A percentile compares a stretch with the other conserved stretches of the same genome.
Conservation (phyloP, 2,888 invertebrate genomes). For the Microchrysa polita region DNA sequence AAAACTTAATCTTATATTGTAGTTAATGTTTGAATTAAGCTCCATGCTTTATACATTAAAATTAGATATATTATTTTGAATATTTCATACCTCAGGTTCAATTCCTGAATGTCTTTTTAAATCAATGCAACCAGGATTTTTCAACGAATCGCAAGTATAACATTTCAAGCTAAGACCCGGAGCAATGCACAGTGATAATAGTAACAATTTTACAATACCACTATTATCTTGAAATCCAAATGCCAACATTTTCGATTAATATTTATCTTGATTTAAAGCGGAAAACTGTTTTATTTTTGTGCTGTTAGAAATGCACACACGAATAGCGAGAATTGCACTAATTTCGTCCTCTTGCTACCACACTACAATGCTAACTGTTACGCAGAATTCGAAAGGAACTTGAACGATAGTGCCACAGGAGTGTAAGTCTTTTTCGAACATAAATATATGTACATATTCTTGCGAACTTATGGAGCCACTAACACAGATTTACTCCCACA, state of each 20-base stretch:
- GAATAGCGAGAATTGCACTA: too few species aligned
- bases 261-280: not conserved
- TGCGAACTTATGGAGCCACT: constrained; percentile 37
- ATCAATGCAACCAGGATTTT: constrained; percentile 67
- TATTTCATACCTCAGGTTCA: constrained; percentile 59
- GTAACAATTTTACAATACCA: not conserved
- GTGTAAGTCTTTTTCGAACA: not conserved
- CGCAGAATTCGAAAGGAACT: constrained; percentile 2
- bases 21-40: too few species aligned
- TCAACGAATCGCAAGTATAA: constrained; percentile 68
- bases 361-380: constrained; percentile 32
- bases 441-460: too few species aligned
- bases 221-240: not conserved
- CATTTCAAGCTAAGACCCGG: constrained; percentile 64
- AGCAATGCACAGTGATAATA: constrained; percentile 11
- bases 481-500: constrained; percentile 29
- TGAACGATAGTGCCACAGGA: not conserved
- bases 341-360: constrained; percentile 26
- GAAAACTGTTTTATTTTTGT: not conserved
- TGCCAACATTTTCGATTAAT: not conserved
- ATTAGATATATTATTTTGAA: too few species aligned
- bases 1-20: too few species aligned
- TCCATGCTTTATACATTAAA: too few species aligned
- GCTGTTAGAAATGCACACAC: too few species aligned
- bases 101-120: constrained; percentile 59